Conservation (phyloP, 2,113 vertebrate species). For the Chroicocephalus ridibundus region DNA sequence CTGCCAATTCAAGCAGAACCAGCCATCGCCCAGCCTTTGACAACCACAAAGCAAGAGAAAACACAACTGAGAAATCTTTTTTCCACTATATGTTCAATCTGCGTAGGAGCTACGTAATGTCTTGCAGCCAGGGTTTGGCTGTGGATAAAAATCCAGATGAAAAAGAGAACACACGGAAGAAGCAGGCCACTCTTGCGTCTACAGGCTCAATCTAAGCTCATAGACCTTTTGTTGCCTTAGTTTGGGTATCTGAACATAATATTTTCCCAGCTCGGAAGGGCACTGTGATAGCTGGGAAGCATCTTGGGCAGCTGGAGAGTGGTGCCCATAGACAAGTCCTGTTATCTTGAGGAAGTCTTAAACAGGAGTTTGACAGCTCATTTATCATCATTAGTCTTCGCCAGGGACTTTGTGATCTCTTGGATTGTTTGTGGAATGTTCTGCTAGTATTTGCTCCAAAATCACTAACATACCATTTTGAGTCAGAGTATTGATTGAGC, state of each 20-base stretch:
- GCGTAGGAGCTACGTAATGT: neutral
- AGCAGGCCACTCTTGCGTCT: neutral
- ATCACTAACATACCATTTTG: neutral
- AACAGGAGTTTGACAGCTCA: neutral
- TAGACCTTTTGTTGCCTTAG: neutral
- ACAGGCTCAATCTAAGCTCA: neutral
- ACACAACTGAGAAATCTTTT: neutral
- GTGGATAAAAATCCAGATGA: neutral
- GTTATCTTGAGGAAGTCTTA: neutral
- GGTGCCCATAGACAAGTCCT: rapidly evolving
- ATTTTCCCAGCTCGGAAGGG: neutral
- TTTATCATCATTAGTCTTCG: neutral
- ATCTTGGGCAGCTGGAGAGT: neutral
- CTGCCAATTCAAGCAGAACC: neutral
- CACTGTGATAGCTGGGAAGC: neutral
- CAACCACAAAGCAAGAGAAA: neutral
- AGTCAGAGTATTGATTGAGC: neutral
- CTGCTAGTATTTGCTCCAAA: neutral
- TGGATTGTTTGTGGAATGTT: neutral
- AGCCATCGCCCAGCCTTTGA: neutral
- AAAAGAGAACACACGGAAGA: neutral
- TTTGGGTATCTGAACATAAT: neutral
- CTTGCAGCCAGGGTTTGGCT: neutral
- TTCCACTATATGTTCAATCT: neutral
- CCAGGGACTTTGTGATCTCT: neutral